Percentiles rank a stretch among this genome's conserved stretches.
Conservation (phyloP, 2,888 invertebrate genomes). For the Lepas anatifera region DNA sequence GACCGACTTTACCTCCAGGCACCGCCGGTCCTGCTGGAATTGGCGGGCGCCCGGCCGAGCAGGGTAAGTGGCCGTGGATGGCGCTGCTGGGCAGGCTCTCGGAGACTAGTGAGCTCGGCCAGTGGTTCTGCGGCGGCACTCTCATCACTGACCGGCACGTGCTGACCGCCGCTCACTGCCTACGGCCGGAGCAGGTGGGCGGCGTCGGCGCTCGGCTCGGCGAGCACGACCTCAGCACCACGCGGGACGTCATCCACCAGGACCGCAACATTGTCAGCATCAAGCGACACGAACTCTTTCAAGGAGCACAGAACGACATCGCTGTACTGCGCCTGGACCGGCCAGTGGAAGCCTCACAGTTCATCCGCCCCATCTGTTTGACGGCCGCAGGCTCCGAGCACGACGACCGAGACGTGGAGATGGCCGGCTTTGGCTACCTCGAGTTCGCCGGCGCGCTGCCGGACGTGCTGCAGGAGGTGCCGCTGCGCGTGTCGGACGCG, state of each 20-base stretch:
- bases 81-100: too few species aligned
- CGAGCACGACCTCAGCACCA: background rate
- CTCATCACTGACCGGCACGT: too few species aligned
- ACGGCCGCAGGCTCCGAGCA: background rate
- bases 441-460: background rate
- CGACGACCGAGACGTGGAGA: background rate
- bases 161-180: background rate
- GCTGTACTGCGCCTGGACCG: background rate
- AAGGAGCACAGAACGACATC: background rate
- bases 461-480: background rate
- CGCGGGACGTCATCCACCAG: too few species aligned
- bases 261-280: background rate
- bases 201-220: background rate
- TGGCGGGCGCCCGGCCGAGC: too few species aligned
- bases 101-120: too few species aligned
- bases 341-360: background rate
- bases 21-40: too few species aligned
- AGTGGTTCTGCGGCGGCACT: background rate
- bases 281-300: background rate
- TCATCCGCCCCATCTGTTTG: background rate
- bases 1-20: too few species aligned
- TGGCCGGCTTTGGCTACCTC: background rate
- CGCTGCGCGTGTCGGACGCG: background rate
- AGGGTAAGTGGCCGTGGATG: too few species aligned
- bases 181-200: background rate